A percentile compares a stretch with the other conserved stretches of the same genome.
These are phyloP conservation scores for Yasuhikotakia modesta DNA, from an alignment of 2,797 vertebrate species.

Conservation along the genomic window DNA sequence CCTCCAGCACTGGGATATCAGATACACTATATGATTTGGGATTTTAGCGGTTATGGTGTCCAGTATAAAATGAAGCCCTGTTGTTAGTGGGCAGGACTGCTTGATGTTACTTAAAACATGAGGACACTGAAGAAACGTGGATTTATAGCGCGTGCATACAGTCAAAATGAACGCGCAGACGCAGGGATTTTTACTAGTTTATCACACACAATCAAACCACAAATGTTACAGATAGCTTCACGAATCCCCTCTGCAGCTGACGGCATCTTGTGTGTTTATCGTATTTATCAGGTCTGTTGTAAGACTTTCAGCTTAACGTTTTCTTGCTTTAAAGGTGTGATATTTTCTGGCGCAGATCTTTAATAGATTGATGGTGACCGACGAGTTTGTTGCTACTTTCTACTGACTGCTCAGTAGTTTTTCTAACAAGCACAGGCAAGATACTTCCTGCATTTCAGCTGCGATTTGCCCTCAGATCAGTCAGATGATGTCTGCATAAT, in stretches of 20 bases:
- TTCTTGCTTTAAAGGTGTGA: constrained; percentile 64
- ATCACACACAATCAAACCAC: constrained; percentile 35
- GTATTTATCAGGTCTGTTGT: constrained; percentile 58
- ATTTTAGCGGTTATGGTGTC: no score
- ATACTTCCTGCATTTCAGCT: not conserved
- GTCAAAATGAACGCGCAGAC: not conserved
- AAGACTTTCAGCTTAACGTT: constrained; percentile 66
- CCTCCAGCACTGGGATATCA: no score
- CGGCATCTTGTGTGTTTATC: constrained; percentile 64
- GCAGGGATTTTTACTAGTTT: constrained; percentile 1
- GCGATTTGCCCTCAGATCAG: not conserved
- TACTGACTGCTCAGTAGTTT: not conserved
- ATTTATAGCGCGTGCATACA: constrained; percentile 25
- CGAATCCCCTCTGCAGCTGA: constrained; percentile 9
- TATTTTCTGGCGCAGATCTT: constrained; percentile 31
- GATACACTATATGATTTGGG: no score
- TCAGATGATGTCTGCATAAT: not conserved
- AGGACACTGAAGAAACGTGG: not conserved
- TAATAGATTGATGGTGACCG: constrained; percentile 37
- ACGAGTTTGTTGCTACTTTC: not conserved
- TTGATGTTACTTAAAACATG: no score
- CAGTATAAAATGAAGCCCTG: no score
- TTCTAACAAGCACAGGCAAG: not conserved
- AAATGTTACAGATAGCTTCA: constrained; percentile 22
- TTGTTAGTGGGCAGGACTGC: no score